Evolutionary conservation across 2,113 vertebrate species (phyloP).

Genomic region (Muntiacus reevesi): DNA sequence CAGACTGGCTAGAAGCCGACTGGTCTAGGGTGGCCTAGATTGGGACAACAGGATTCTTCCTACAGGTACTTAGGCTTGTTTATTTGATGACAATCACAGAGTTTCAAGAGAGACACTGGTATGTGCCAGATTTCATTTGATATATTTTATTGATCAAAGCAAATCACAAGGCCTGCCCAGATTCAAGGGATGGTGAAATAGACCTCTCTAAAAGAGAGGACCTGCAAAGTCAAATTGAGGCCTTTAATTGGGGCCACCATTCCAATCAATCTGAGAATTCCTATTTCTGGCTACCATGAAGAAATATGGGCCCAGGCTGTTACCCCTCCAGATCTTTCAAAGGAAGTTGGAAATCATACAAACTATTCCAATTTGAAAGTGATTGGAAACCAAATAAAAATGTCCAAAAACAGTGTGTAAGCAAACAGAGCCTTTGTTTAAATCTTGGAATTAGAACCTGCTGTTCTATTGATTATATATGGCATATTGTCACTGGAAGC

Average conservation of each 20-base stretch:
- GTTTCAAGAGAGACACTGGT: background rate
- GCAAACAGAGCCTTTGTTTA: background rate
- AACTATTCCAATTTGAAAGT: background rate
- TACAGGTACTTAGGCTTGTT: background rate
- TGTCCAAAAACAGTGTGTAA: background rate
- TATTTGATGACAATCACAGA: background rate
- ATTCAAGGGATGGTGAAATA: background rate
- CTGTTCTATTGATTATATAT: background rate
- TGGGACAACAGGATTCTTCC: background rate
- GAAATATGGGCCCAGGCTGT: background rate
- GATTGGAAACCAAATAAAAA: background rate
- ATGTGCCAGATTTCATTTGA: background rate
- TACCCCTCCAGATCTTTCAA: background rate
- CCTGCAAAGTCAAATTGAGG: background rate
- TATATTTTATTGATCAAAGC: background rate
- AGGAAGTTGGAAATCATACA: background rate
- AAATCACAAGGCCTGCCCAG: background rate
- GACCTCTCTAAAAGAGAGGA: background rate
- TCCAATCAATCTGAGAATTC: background rate
- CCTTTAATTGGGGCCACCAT: too few species aligned
- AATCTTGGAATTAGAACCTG: background rate
- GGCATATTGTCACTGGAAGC: background rate
- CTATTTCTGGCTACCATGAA: background rate
- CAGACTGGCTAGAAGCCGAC: background rate
- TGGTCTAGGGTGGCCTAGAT: background rate